These are phyloP conservation scores for Matsumurasca onukii DNA, from an alignment of 1,140 invertebrate species.

Conservation along the genomic window DNA sequence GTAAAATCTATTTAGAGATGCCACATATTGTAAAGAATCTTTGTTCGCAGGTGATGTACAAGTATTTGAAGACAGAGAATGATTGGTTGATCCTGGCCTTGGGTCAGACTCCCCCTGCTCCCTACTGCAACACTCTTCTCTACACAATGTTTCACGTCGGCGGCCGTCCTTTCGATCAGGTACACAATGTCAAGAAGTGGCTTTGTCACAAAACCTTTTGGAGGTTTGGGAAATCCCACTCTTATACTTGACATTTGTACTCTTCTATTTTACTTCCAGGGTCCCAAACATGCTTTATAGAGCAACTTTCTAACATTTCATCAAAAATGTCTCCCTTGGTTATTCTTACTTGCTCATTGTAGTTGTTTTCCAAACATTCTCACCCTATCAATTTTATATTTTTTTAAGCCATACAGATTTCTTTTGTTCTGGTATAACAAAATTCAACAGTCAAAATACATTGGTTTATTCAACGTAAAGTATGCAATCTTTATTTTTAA, in stretches of 20 bases:
- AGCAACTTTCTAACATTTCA: neutral
- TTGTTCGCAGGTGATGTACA: slow-evolving; percentile 59
- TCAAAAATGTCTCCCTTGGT: neutral
- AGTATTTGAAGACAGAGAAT: slow-evolving; percentile 65
- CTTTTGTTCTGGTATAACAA: too few relatives aligned
- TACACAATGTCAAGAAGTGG: too few relatives aligned
- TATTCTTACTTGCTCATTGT: too few relatives aligned
- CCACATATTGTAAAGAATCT: neutral
- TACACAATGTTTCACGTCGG: slow-evolving; percentile 78
- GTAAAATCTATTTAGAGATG: neutral
- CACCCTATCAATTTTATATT: too few relatives aligned
- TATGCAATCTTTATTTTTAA: too few relatives aligned
- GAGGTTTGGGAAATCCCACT: neutral
- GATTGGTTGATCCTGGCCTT: slow-evolving; percentile 64
- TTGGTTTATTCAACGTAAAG: too few relatives aligned
- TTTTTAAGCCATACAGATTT: too few relatives aligned
- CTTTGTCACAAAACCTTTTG: too few relatives aligned
- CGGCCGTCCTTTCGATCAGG: slow-evolving; percentile 67
- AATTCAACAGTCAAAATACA: too few relatives aligned
- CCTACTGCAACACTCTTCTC: slow-evolving; percentile 54
- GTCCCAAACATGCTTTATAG: neutral
- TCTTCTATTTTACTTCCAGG: neutral
- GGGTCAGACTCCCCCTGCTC: slow-evolving; percentile 42
- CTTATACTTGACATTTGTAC: neutral
- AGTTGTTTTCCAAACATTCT: too few relatives aligned